Evolutionary conservation across 2,888 invertebrate genomes (phyloP).

Genomic region (Sinohyriopsis cumingii): DNA sequence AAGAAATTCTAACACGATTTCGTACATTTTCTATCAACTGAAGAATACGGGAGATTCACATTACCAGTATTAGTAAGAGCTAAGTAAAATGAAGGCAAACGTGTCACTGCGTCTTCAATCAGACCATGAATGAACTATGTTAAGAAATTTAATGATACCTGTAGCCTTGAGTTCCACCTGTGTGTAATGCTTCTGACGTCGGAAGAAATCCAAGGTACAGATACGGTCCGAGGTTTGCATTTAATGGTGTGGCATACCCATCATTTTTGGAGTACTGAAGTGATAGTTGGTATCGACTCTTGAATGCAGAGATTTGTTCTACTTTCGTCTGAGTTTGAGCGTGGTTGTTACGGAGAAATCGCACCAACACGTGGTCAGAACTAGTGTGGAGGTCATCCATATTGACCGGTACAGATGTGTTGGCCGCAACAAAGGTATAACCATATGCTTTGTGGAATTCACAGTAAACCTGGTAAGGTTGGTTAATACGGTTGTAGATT

Average conservation of each 20-base stretch:
- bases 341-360: constrained; percentile 17
- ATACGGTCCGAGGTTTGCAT: constrained; percentile 17
- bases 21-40: too few relatives aligned
- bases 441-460: constrained; percentile 16
- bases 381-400: constrained; percentile 17
- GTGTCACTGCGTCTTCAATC: too few relatives aligned
- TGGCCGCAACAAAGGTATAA: constrained; percentile 17
- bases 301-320: constrained; percentile 14
- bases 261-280: constrained; percentile 16
- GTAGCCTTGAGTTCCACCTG: constrained; percentile 16
- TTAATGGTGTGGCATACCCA: constrained; percentile 10
- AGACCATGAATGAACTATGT: too few relatives aligned
- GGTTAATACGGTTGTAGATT: constrained; percentile 16
- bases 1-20: too few relatives aligned
- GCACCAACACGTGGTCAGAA: constrained; percentile 11
- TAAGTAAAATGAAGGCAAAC: too few relatives aligned
- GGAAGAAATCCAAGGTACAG: constrained; percentile 23
- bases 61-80: too few relatives aligned
- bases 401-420: constrained; percentile 11
- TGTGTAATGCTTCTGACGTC: background rate
- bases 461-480: constrained; percentile 21
- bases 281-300: constrained; percentile 10
- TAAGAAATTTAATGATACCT: background rate
- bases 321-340: constrained; percentile 18
- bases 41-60: too few relatives aligned